A percentile compares a stretch with the other conserved stretches of the same genome.
phyloP scores from a whole-genome alignment of 1,140 invertebrate genomes.

The Drosophila orena region DNA sequence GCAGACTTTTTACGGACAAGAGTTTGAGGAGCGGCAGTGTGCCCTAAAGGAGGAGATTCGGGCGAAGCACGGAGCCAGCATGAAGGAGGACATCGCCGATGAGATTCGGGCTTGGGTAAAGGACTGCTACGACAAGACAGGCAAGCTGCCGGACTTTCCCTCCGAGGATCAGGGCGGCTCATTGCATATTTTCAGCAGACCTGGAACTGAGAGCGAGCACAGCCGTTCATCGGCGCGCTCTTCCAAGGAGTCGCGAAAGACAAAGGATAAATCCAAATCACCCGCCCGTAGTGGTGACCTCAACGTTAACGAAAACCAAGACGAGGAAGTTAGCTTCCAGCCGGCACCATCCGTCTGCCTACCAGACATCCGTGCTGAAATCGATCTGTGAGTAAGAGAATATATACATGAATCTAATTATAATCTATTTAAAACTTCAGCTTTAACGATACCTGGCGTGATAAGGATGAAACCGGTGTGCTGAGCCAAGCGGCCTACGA shows the following conservation, averaged over 20 bases:
- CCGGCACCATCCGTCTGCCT: conserved; percentile 87
- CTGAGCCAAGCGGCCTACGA: conserved; percentile 90
- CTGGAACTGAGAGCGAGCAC: conserved; percentile 89
- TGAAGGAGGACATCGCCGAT: conserved; percentile 93
- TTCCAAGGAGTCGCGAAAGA: conserved; percentile 91
- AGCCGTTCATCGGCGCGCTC: conserved; percentile 91
- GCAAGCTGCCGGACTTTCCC: conserved; percentile 95
- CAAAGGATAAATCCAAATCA: conserved; percentile 87
- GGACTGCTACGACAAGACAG: conserved; percentile 91
- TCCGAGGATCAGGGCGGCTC: conserved; percentile 96
- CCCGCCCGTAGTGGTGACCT: conserved; percentile 86
- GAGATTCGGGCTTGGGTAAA: conserved; percentile 95
- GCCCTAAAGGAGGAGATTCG: conserved; percentile 87
- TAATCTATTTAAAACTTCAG: conserved; percentile 57
- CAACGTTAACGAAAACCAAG: conserved; percentile 87
- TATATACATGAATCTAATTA: neutral
- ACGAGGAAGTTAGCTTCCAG: conserved; percentile 86
- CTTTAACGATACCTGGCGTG: conserved; percentile 92
- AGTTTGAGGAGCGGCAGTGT: conserved; percentile 87
- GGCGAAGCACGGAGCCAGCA: conserved; percentile 87
- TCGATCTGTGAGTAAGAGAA: conserved; percentile 86
- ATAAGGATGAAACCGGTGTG: conserved; percentile 89
- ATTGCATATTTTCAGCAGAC: conserved; percentile 91
- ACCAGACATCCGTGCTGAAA: conserved; percentile 86
- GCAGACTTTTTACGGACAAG: conserved; percentile 87